These are phyloP conservation scores for Drosophila persimilis DNA, from an alignment of 1,140 invertebrate species.

Conservation along the genomic window DNA sequence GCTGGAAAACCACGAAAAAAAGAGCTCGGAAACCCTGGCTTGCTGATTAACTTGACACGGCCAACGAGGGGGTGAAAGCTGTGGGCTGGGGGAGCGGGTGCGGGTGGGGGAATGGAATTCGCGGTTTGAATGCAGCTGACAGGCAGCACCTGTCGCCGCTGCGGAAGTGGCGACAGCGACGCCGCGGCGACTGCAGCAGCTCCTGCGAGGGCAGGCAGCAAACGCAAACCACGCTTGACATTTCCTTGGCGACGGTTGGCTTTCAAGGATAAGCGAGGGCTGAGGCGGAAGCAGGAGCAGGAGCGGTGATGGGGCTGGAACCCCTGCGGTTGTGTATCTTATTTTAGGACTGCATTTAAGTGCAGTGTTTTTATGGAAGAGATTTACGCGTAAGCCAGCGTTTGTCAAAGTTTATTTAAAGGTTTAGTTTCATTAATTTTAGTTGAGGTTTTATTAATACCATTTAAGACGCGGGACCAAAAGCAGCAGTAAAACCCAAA, in stretches of 20 bases:
- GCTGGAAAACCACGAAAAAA: conserved; percentile 36
- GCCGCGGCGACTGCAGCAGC: conserved; percentile 1
- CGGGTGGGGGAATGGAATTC: conserved; percentile 20
- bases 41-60: conserved; percentile 76
- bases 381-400: conserved; percentile 34
- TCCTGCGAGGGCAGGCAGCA: conserved; percentile 28
- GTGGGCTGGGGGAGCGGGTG: neutral
- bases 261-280: conserved; percentile 16
- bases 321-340: conserved; percentile 21
- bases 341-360: conserved; percentile 39
- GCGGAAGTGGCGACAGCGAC: conserved; percentile 32
- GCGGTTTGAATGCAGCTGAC: conserved; percentile 72
- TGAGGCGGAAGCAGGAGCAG: neutral
- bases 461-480: conserved; percentile 13
- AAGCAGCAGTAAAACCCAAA: conserved; percentile 2
- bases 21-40: conserved; percentile 39
- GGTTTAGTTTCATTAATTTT: conserved; percentile 41
- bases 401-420: conserved; percentile 43
- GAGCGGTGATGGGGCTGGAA: neutral
- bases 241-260: conserved; percentile 40
- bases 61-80: conserved; percentile 16
- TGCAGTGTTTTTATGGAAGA: conserved; percentile 24
- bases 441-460: conserved; percentile 30
- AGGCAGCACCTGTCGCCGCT: conserved; percentile 66
- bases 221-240: conserved; percentile 42